Evolutionary conservation across 2,113 vertebrate species (phyloP).

Genomic region (Indicator indicator): DNA sequence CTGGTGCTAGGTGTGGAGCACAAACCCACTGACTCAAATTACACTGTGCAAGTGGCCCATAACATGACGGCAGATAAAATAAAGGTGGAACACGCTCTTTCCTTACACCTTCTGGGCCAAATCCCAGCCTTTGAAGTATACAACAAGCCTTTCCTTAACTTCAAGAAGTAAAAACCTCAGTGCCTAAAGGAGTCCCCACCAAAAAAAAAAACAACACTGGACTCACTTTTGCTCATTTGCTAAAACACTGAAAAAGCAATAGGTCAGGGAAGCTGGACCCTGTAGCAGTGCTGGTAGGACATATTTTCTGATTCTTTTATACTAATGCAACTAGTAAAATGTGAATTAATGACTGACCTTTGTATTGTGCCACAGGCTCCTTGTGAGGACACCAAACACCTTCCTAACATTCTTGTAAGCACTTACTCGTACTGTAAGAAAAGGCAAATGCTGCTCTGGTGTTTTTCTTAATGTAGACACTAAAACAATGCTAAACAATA

Average conservation of each 20-base stretch:
- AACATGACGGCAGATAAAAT: not conserved
- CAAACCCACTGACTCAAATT: not conserved
- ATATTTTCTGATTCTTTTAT: not conserved
- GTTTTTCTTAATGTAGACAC: not conserved
- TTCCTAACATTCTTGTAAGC: not conserved
- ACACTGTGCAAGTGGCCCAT: rapidly evolving
- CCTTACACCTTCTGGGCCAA: not conserved
- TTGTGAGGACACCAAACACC: not conserved
- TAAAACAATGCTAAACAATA: not conserved
- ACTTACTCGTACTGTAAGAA: not conserved
- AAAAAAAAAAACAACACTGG: not conserved
- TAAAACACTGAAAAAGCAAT: not conserved
- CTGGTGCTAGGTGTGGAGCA: not conserved
- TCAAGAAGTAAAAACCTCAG: not conserved
- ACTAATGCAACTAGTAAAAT: not conserved
- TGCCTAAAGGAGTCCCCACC: not conserved
- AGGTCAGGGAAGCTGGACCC: not conserved
- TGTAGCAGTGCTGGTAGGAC: rapidly evolving
- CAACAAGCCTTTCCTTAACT: not conserved
- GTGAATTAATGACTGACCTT: not conserved
- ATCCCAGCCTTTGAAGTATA: not conserved
- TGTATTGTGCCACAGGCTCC: not conserved
- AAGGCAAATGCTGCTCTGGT: not conserved
- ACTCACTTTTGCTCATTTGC: not conserved
- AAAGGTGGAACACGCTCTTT: not conserved